Evolutionary conservation across 1,140 invertebrate species (phyloP), one percentile per base, ranked within the genome.

Genomic region (Triops longicaudatus): DNA sequence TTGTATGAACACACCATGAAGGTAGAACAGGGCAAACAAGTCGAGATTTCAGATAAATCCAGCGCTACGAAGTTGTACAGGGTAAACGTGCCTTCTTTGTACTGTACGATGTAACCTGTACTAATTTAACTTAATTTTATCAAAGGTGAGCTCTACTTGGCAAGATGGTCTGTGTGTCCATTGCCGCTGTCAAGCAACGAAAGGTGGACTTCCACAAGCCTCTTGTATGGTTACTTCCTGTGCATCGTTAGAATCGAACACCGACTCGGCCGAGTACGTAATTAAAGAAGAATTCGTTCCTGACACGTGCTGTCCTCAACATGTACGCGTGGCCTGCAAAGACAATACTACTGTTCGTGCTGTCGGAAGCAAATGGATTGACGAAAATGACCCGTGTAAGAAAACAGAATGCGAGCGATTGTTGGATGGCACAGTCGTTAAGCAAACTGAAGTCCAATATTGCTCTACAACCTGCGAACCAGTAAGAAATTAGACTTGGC

Each of bases 81-180:
- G 50, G 50, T 63, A 63, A 0, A 63, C 22, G 6, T 5, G 2
- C 22, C 22, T 63, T n/a, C 14, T 5, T 63, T 63, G 50, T 1
- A 22, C 6, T 17, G 1, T 22, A 14, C 10, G 17, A 12, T 63
- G 1, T 63, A 63, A 63, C 11, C 17, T 44, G 17, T 63, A n/a
- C 17, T 22, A 4, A n/a, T 63, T 63, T 6, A 71, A 22, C 31
- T 26, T 17, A 14, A 78, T 41, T 73, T 71, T 10, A 27, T 73
- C 10, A 76, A 37, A 83, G 80, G 78, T 80, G 72, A 88, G 89
- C 41, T 86, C 88, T 14, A 86, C 82, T 1, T 92, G 91, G 91
- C 80, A 86, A 78, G 90, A 92, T 81, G 91, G 90, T 1, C 88
- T 89, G 3, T 92, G 91, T 79, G 86, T 87, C 17, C 83, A 83